Base-by-base conservation (phyloP, 1,140 invertebrate species). In the Diabrotica undecimpunctata region DNA sequence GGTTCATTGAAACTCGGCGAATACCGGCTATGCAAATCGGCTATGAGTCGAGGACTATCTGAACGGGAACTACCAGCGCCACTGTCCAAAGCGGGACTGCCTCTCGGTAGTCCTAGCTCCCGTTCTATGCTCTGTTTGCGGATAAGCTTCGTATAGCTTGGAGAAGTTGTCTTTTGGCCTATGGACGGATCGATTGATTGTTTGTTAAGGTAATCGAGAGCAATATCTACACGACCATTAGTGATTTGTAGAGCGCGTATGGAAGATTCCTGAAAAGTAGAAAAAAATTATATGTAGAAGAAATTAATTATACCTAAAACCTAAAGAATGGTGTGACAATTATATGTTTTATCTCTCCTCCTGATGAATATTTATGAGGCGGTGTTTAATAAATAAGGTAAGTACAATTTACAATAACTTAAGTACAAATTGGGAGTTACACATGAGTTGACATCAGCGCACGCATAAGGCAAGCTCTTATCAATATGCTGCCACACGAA, bases 41-140 rank as follows among this genome's bases (percentile, higher is more conserved):
- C 66, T 82, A 70, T 61, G 7, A 79, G 72, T 64, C 90, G 85
- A 0, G 93, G 93, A 80, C 91, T 94, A 74, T 96, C 93, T 0
- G 93, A 95, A 35, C 94, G 83, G 8, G 92, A 93, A 75, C 92
- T 94, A 12, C 90, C 92, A 11, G 91, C 91, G 7, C 91, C 91
- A 53, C 91, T 94, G 69, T 95, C 93, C 52, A 94, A 81, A 0
- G 91, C 92, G 0, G 93, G 93, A 79, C 92, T 94, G 7, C 90
- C 89, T 60, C 92, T 83, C 59, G 90, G 88, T 25, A 90, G 86
- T 10, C 90, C 79, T 13, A 90, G 77, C 75, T 93, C 91, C 51
- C 90, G 82, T 78, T 96, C 93, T 64, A 95, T 84, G 78, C 91
- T 94, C 11, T 92, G 90, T 76, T 94, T 94, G 57, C 92, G 85